phyloP scores from a whole-genome alignment of 2,888 invertebrate species.

The Subacronicta megacephala region DNA sequence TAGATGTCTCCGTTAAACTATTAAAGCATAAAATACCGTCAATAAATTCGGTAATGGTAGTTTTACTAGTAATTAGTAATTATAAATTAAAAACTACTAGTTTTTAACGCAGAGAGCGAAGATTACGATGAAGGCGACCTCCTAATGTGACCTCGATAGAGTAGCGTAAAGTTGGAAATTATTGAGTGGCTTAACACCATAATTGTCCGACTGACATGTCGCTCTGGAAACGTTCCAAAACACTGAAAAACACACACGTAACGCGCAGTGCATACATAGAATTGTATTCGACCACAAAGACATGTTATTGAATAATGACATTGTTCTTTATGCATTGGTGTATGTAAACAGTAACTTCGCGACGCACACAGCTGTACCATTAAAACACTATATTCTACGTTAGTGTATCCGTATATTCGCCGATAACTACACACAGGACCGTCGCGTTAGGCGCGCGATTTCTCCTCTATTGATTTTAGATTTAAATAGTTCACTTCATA shows the following conservation, averaged over 20 bases:
- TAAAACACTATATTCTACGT: conserved; percentile 58
- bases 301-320: conserved; percentile 80
- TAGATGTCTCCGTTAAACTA: neutral
- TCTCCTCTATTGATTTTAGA: conserved; percentile 85
- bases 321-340: conserved; percentile 79
- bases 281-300: conserved; percentile 65
- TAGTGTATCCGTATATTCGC: conserved; percentile 72
- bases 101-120: neutral
- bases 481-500: conserved; percentile 70
- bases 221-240: conserved; percentile 64
- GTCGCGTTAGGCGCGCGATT: conserved; percentile 77
- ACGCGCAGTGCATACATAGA: conserved; percentile 68
- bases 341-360: conserved; percentile 74
- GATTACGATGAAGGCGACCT: conserved; percentile 26
- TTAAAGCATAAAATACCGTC: neutral
- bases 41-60: conserved; percentile 8
- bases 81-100: conserved; percentile 9
- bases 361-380: conserved; percentile 65
- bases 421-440: conserved; percentile 78
- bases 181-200: conserved; percentile 44
- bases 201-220: conserved; percentile 41
- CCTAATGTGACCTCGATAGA: conserved; percentile 43
- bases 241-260: conserved; percentile 61
- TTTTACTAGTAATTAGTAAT: conserved; percentile 9
- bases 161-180: conserved; percentile 33